Percentiles rank a stretch among this genome's conserved stretches.
Conservation (phyloP, 2,888 invertebrate genomes). For the Macrosoma leucophasiata region DNA sequence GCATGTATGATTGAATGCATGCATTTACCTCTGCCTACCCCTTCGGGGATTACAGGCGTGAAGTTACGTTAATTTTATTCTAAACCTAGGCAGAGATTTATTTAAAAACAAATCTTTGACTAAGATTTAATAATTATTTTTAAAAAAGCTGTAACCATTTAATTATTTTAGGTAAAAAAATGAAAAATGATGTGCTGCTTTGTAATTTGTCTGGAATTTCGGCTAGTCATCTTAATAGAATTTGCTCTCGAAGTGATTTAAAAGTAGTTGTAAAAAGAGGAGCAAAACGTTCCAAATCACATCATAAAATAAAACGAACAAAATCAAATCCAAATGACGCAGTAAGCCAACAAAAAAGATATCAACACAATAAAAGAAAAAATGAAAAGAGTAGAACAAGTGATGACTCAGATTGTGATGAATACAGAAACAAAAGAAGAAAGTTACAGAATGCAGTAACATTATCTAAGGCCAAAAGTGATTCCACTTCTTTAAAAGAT, state of each 20-base stretch:
- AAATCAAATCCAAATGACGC: conserved; percentile 2
- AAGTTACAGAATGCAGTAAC: conserved; percentile 74
- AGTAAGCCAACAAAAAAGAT: conserved; percentile 30
- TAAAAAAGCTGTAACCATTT: too few relatives aligned
- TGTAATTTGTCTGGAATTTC: conserved; percentile 2
- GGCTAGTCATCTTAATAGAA: too few relatives aligned
- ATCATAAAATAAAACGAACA: background rate
- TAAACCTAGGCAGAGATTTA: too few relatives aligned
- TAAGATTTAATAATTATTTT: too few relatives aligned
- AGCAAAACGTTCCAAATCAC: background rate
- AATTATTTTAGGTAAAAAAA: too few relatives aligned
- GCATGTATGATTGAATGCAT: too few relatives aligned
- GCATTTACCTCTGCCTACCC: too few relatives aligned
- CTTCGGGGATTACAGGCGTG: too few relatives aligned
- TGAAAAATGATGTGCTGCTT: too few relatives aligned
- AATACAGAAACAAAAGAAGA: conserved; percentile 58
- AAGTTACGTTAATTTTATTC: too few relatives aligned
- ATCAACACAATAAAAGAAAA: conserved; percentile 34
- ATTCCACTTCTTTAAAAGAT: conserved; percentile 54
- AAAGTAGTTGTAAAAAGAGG: background rate
- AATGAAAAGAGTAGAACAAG: conserved; percentile 43
- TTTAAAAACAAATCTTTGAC: too few relatives aligned
- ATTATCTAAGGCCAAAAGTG: conserved; percentile 49
- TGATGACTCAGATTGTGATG: conserved; percentile 59
- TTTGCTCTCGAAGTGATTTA: too few relatives aligned